Evolutionary conservation across 2,113 vertebrate species (phyloP), one percentile per base, ranked within the genome.

Genomic region (Hepsetus odoe): DNA sequence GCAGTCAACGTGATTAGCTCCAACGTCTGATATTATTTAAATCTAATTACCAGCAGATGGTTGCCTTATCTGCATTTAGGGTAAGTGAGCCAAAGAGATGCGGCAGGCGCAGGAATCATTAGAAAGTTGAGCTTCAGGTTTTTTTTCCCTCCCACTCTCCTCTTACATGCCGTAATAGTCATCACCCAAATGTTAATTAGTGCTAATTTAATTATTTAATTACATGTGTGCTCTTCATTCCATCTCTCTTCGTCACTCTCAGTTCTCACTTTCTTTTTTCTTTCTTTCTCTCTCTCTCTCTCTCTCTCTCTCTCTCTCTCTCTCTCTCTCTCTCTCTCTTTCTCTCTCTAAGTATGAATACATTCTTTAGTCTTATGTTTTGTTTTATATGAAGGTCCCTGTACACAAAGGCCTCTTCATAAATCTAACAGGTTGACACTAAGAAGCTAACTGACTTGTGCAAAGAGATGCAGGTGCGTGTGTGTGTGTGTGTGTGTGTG

Each of bases 31-130:
- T 97, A 98, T 98, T 95, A 98, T 97, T 96, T 97, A 95, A 95
- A 96, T 96, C 96, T 99, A 99, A 99, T 99, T 99, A 98, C 96
- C 94, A 98, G 96, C 97, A 99, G 97, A 98, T 98, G 97, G 97
- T 94, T 93, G 93, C 94, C 98, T 98, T 98, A 98, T 99, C 95
- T 98, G 95, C 96, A 99, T 96, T 97, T 96, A 97, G 95, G 97
- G 97, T 95, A 92, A 93, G 94, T 92, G 92, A 97, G 95, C 94
- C 94, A 93, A 96, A 94, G 95, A 96, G 97, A 97, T 96, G 96
- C 96, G 94, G 95, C 96, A 94, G 96, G 95, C 95, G 95, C 94
- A 95, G 95, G 95, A 98, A 98, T 98, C 97, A 98, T 99, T 99
- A 99, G 97, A 95, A 98, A 98, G 96, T 97, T 96, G 93, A 94